These are phyloP conservation scores for Cabera pusaria DNA, from an alignment of 2,888 invertebrate species.

Conservation along the genomic window DNA sequence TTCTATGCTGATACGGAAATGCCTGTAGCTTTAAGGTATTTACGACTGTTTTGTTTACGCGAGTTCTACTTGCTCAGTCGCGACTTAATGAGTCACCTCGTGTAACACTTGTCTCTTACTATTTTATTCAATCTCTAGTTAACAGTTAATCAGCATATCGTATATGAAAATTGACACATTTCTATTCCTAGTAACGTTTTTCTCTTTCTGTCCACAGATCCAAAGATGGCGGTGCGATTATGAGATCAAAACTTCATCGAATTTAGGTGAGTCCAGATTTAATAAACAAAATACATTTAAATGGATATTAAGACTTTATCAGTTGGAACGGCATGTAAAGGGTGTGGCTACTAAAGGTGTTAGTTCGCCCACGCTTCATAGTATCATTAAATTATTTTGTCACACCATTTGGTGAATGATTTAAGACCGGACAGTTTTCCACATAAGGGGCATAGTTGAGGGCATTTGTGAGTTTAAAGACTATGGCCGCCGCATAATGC, in stretches of 20 bases:
- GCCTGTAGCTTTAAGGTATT: too few relatives aligned
- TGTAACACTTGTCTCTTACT: slow-evolving; percentile 1
- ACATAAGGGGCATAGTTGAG: slow-evolving; percentile 37
- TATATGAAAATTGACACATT: slow-evolving; percentile 5
- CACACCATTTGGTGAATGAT: slow-evolving; percentile 53
- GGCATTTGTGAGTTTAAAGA: slow-evolving; percentile 26
- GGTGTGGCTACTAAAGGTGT: slow-evolving; percentile 55
- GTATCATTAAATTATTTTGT: slow-evolving; percentile 65
- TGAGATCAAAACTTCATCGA: slow-evolving; percentile 56
- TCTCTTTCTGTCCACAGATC: slow-evolving; percentile 62
- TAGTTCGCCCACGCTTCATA: slow-evolving; percentile 67
- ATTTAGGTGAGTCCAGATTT: slow-evolving; percentile 69
- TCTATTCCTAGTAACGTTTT: slow-evolving; percentile 27
- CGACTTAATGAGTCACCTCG: background rate
- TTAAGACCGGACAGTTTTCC: slow-evolving; percentile 46
- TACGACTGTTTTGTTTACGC: background rate
- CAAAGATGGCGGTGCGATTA: slow-evolving; percentile 67
- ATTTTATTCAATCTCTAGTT: background rate
- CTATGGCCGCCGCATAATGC: slow-evolving; percentile 19
- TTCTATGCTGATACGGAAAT: slow-evolving; percentile 1
- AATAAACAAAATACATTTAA: slow-evolving; percentile 44
- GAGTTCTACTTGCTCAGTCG: background rate
- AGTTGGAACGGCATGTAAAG: slow-evolving; percentile 41
- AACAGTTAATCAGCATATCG: slow-evolving; percentile 1
- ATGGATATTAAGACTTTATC: slow-evolving; percentile 46